Evolutionary conservation across 1,140 invertebrate species (phyloP).

Genomic region (Drosophila gunungcola): DNA sequence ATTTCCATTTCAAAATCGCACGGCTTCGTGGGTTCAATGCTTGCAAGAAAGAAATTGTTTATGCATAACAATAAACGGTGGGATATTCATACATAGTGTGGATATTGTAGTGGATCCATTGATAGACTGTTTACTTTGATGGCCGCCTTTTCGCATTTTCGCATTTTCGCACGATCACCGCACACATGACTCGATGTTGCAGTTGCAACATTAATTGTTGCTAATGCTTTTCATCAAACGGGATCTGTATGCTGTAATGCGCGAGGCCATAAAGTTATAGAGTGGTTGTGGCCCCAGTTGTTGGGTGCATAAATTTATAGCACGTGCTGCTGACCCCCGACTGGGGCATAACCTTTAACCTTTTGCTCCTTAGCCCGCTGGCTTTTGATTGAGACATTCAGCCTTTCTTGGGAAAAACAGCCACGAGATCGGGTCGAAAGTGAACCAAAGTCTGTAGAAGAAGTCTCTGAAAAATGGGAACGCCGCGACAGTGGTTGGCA

Average conservation of each 20-base stretch:
- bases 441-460: background rate
- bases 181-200: conserved; percentile 6
- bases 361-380: background rate
- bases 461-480: conserved; percentile 1
- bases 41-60: conserved; percentile 33
- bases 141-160: conserved; percentile 17
- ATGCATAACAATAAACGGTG: conserved; percentile 39
- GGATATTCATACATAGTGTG: too few species aligned
- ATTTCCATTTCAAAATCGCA: conserved; percentile 51
- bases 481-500: conserved; percentile 6
- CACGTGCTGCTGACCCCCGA: conserved; percentile 17
- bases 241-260: conserved; percentile 10
- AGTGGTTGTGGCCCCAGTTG: conserved; percentile 5
- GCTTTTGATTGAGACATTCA: conserved; percentile 1
- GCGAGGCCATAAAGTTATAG: background rate
- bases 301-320: background rate
- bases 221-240: conserved; percentile 43
- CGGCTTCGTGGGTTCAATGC: conserved; percentile 41
- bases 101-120: conserved; percentile 5
- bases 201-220: conserved; percentile 37
- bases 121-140: conserved; percentile 40
- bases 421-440: background rate
- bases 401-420: background rate
- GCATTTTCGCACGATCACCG: conserved; percentile 45
- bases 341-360: background rate